Conservation (phyloP, 2,888 invertebrate species). For the Machimus atricapillus region DNA sequence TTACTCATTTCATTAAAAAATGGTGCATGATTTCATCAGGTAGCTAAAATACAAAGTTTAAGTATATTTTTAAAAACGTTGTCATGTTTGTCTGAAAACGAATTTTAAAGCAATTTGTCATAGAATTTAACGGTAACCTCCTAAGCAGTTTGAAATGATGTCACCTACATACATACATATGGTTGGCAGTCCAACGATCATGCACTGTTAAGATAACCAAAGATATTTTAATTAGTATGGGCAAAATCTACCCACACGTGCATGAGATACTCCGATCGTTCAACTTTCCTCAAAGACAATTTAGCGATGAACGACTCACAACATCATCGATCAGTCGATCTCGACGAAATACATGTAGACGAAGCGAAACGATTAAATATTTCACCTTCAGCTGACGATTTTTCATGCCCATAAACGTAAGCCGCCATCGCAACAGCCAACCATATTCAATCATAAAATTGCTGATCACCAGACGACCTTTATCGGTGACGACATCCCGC, state of each 20-base stretch:
- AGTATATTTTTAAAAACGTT: neutral
- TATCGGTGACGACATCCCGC: constrained; percentile 44
- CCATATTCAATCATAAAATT: constrained; percentile 7
- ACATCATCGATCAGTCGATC: neutral
- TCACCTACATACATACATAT: neutral
- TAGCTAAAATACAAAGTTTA: neutral
- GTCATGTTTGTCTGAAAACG: neutral
- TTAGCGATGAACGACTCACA: neutral
- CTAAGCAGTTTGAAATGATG: neutral
- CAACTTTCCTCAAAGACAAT: neutral
- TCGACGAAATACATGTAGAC: neutral
- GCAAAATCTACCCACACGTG: neutral
- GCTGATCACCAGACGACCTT: constrained; percentile 44
- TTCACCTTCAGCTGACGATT: constrained; percentile 5
- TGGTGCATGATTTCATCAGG: neutral
- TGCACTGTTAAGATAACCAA: neutral
- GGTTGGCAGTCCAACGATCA: neutral
- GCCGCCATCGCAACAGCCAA: neutral
- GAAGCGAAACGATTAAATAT: neutral
- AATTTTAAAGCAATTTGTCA: neutral
- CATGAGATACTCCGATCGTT: neutral
- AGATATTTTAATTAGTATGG: neutral
- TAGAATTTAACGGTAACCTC: neutral
- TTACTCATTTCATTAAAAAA: neutral
- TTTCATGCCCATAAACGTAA: constrained; percentile 21